phyloP scores from a whole-genome alignment of 2,113 vertebrate genomes.

The Monarcha castaneiventris region DNA sequence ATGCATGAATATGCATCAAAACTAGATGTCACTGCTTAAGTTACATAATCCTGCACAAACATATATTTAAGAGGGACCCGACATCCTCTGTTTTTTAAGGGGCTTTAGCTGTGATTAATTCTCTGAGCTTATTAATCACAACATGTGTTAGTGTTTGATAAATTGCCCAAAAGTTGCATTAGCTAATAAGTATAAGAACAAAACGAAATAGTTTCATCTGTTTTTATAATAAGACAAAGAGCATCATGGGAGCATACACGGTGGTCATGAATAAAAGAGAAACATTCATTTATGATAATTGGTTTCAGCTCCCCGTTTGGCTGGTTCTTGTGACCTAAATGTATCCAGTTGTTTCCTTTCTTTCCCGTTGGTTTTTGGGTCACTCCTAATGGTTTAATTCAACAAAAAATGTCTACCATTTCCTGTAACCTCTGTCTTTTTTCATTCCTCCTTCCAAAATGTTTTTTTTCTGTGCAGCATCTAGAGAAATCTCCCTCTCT shows the following conservation, averaged over 20 bases:
- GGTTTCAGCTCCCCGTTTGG: conserved; percentile 88
- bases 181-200: conserved; percentile 83
- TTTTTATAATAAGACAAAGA: conserved; percentile 85
- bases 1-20: conserved; percentile 65
- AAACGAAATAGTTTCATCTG: conserved; percentile 84
- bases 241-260: conserved; percentile 86
- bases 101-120: conserved; percentile 68
- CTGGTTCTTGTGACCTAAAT: conserved; percentile 86
- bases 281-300: conserved; percentile 90
- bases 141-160: conserved; percentile 82
- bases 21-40: conserved; percentile 54
- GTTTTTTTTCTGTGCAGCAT: conserved; percentile 75
- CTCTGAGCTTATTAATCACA: conserved; percentile 75
- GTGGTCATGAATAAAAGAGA: conserved; percentile 87
- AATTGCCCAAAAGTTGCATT: conserved; percentile 83
- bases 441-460: conserved; percentile 87
- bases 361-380: conserved; percentile 84
- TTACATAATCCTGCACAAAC: conserved; percentile 70
- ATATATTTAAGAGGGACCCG: conserved; percentile 46
- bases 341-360: conserved; percentile 88
- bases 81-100: conserved; percentile 50
- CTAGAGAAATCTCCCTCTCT: conserved; percentile 70
- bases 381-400: conserved; percentile 97
- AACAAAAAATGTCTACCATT: conserved; percentile 95
- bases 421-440: conserved; percentile 95